phyloP scores from a whole-genome alignment of 2,797 vertebrate genomes.

The Lophotriccus pileatus region DNA sequence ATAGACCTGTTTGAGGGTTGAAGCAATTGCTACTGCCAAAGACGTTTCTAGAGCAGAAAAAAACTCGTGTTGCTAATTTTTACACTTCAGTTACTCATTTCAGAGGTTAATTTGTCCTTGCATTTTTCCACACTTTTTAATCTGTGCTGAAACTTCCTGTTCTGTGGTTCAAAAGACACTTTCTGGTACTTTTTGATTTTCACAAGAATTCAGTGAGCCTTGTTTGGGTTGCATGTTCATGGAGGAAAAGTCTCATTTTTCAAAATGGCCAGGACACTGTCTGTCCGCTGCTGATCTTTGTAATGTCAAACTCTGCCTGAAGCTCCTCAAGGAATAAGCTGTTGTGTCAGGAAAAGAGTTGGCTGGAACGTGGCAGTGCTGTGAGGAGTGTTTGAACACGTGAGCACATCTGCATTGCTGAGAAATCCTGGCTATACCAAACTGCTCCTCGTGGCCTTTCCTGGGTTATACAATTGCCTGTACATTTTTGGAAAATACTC shows the following conservation, averaged over 20 bases:
- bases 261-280: background rate
- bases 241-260: background rate
- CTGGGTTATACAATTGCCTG: background rate
- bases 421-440: background rate
- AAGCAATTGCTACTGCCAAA: background rate
- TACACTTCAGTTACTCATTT: background rate
- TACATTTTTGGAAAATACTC: background rate
- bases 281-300: background rate
- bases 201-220: background rate
- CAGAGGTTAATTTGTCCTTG: background rate
- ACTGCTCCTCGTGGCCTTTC: background rate
- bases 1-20: background rate
- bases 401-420: background rate
- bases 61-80: background rate
- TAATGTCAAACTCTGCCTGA: background rate
- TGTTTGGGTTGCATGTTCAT: background rate
- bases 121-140: background rate
- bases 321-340: background rate
- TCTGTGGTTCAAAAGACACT: background rate
- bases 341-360: background rate
- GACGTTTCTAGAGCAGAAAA: background rate
- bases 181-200: background rate
- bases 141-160: background rate
- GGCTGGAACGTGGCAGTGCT: background rate
- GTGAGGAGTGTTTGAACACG: background rate